Conservation (phyloP, 2,888 invertebrate species). For the Physocephala rufipes region DNA sequence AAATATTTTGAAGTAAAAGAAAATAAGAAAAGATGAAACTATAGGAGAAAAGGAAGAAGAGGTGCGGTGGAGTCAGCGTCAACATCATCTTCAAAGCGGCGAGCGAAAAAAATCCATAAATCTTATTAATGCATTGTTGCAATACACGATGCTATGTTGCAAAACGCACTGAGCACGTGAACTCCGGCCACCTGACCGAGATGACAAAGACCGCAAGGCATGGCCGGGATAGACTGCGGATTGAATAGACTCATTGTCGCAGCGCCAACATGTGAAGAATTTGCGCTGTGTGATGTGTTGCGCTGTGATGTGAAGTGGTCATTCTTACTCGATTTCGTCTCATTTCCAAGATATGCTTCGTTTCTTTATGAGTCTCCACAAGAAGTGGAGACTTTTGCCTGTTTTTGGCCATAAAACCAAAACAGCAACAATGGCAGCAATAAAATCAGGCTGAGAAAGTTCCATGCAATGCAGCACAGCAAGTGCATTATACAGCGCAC, state of each 20-base stretch:
- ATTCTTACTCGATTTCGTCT: constrained; percentile 1
- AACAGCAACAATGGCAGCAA: constrained; percentile 6
- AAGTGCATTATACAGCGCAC: constrained; percentile 16
- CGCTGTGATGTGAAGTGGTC: constrained; percentile 10
- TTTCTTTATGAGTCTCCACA: constrained; percentile 33
- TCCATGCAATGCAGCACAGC: not conserved
- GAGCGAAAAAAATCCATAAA: constrained; percentile 34
- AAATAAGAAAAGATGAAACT: not conserved
- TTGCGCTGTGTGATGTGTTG: not conserved
- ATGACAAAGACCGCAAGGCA: not conserved
- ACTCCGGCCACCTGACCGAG: not conserved
- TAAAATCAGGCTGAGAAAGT: constrained; percentile 1
- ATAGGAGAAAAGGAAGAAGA: not conserved
- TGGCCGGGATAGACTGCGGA: too few relatives aligned
- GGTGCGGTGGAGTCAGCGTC: too few relatives aligned
- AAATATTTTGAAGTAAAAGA: not conserved
- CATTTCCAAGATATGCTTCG: constrained; percentile 18
- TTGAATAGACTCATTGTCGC: not conserved
- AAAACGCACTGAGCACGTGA: constrained; percentile 6
- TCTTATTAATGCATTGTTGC: constrained; percentile 37
- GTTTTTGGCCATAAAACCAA: constrained; percentile 29
- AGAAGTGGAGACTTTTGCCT: constrained; percentile 9
- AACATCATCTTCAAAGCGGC: constrained; percentile 25
- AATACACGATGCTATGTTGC: constrained; percentile 18
- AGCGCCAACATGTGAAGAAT: constrained; percentile 1